These are phyloP conservation scores for Trachymyrmex cornetzi DNA, from an alignment of 1,140 invertebrate species.

Conservation along the genomic window DNA sequence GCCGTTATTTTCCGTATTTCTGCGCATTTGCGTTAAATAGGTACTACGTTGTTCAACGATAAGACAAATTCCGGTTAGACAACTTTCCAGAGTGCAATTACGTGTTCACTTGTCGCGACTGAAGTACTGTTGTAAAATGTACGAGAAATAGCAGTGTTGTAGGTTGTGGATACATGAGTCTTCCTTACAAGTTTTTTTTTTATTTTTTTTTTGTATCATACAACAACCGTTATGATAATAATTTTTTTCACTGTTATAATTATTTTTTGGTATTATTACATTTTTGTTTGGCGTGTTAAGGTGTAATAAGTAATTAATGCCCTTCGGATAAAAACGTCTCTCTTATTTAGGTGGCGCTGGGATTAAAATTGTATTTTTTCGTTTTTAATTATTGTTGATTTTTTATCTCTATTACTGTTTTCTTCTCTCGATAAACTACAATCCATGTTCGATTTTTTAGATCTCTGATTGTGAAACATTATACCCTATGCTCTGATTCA, in stretches of 20 bases:
- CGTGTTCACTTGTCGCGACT: neutral
- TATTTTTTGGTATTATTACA: neutral
- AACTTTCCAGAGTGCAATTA: constrained; percentile 7
- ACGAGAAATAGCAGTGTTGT: neutral
- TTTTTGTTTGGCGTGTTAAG: neutral
- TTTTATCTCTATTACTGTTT: neutral
- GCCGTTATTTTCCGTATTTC: constrained; percentile 6
- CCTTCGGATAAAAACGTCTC: neutral
- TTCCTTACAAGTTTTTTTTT: neutral
- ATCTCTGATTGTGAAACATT: neutral
- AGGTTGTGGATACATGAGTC: neutral
- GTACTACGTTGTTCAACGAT: neutral
- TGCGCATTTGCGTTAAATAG: constrained; percentile 9
- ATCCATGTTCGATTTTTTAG: neutral
- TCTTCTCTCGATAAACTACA: neutral
- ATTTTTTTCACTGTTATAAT: neutral
- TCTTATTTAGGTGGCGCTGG: neutral
- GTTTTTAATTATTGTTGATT: neutral
- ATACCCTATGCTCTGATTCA: neutral
- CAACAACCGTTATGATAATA: too few species aligned
- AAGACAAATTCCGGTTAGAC: constrained; percentile 5
- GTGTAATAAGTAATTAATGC: neutral
- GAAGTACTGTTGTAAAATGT: neutral
- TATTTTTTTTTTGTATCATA: neutral
- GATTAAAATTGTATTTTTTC: neutral